Percentiles rank a stretch among this genome's conserved stretches.
phyloP scores from a whole-genome alignment of 2,888 invertebrate species.

The Mythimna lalbum region DNA sequence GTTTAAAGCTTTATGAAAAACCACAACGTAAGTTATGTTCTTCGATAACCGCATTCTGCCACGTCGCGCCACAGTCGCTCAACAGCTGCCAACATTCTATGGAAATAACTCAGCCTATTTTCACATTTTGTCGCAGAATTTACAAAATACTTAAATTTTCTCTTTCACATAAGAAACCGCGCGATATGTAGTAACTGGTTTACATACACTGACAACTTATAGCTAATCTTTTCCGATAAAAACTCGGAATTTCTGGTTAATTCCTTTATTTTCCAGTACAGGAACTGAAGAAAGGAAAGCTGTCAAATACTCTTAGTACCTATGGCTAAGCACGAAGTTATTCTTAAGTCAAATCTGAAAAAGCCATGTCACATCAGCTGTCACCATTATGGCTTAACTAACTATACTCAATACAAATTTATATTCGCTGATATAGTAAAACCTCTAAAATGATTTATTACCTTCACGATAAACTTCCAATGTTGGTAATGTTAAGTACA shows the following conservation, averaged over 20 bases:
- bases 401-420: neutral
- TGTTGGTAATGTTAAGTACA: neutral
- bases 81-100: constrained; percentile 36
- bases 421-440: neutral
- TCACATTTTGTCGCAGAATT: constrained; percentile 11
- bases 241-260: neutral
- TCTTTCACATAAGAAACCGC: neutral
- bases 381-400: neutral
- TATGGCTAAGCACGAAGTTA: neutral
- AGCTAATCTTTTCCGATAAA: neutral
- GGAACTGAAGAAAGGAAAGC: neutral
- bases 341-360: neutral
- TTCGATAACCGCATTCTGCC: constrained; percentile 19
- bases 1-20: constrained; percentile 14
- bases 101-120: constrained; percentile 28
- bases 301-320: too few relatives aligned
- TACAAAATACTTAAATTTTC: constrained; percentile 9
- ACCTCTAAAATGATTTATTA: neutral
- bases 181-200: neutral
- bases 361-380: neutral
- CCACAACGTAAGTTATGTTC: constrained; percentile 14
- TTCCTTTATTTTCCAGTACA: neutral
- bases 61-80: constrained; percentile 18
- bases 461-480: neutral
- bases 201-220: neutral